Evolutionary conservation across 2,113 vertebrate genomes (phyloP), one percentile per base, ranked within the genome.

Genomic region (Synodontis membranacea): DNA sequence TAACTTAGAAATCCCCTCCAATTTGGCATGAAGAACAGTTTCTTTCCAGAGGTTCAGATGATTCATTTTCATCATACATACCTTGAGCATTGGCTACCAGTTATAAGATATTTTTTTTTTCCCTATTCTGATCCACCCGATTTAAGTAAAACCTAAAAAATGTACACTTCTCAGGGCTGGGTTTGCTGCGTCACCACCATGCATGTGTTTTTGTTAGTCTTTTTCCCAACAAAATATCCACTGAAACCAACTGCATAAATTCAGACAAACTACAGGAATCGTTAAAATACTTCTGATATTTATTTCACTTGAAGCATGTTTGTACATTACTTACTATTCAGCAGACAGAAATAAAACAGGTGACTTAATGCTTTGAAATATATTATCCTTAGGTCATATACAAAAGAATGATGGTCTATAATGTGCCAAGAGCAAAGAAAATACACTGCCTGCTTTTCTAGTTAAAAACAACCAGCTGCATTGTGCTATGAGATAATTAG

Each of bases 261-360:
- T 68, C n/a, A 79, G 37, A 86, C 62, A 28, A 86, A 80, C 46
- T 80, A 80, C 84, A 86, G 34, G 31, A 86, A 80, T 52, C 34
- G n/a, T 86, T 80, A 85, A 37, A 68, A 60, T 25, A 56, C n/a
- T 48, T 82, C 31, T 62, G 66, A 62, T 48, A 72, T 86, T 86
- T 86, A 86, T 86, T 84, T 74, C 21, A 85, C 72, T 85, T 86
- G 31, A 80, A n/a, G 48, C n/a, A 52, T 66, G 60, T 78, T 79
- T 66, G 58, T 86, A 86, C 84, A 86, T 17, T 86, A 80, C 44
- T 66, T 79, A 78, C 42, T 86, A 78, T 80, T 68, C 8, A 78
- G 75, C 68, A 86, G 75, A 75, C 83, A 76, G 72, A 44, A 66
- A 82, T 37, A 28, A 54, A 70, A 68, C 62, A 83, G n/a, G 28